These are phyloP conservation scores for Tigriopus japonicus DNA, from an alignment of 1,140 invertebrate species.

Conservation along the genomic window DNA sequence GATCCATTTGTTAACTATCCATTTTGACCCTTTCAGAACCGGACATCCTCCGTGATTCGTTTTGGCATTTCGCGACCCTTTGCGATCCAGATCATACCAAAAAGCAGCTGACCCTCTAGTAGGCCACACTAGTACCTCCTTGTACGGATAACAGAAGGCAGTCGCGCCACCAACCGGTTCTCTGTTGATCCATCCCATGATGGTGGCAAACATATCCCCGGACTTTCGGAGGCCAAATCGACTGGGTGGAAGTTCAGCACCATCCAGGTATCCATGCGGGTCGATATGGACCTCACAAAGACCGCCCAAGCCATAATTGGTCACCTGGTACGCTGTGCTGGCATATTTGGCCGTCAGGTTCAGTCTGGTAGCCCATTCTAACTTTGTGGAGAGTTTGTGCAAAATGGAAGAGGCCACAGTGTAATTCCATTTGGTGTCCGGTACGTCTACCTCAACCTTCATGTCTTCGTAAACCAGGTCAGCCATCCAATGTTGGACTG, in stretches of 20 bases:
- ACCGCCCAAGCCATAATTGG: slow-evolving; percentile 13
- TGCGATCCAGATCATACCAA: background rate
- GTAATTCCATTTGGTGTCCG: background rate
- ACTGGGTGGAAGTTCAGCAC: background rate
- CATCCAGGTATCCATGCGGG: background rate
- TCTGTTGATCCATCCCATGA: slow-evolving; percentile 6
- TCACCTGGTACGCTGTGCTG: slow-evolving; percentile 1
- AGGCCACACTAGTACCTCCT: background rate
- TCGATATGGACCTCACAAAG: slow-evolving; percentile 10
- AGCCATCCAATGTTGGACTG: background rate
- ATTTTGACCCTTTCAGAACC: slow-evolving; percentile 2
- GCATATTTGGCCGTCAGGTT: background rate
- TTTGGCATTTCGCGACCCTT: background rate
- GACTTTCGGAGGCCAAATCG: background rate
- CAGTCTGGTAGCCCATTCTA: background rate
- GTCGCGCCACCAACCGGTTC: background rate
- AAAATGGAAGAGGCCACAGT: background rate
- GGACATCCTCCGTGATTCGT: slow-evolving; percentile 12
- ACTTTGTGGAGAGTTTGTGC: background rate
- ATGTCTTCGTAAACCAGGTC: background rate
- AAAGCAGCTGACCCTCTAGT: slow-evolving; percentile 2
- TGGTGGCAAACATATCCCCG: slow-evolving; percentile 6
- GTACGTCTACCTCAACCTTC: background rate
- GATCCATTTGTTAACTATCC: slow-evolving; percentile 14
- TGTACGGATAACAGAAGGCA: background rate